Conservation (phyloP, 2,797 vertebrate species). For the Cuculus canorus region DNA sequence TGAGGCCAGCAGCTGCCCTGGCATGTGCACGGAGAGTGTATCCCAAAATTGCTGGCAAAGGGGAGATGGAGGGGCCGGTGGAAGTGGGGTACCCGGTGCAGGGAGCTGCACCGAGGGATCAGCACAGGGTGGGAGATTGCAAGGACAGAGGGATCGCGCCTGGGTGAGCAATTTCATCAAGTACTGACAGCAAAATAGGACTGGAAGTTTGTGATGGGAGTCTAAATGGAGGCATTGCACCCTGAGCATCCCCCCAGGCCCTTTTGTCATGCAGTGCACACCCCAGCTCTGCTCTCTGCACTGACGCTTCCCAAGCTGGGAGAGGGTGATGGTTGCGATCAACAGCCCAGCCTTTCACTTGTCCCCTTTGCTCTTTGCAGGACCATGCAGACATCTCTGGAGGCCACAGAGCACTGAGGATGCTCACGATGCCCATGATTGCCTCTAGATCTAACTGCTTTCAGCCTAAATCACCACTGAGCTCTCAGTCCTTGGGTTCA, state of each 20-base stretch:
- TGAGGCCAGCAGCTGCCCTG: not conserved
- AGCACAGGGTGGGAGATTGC: accelerated
- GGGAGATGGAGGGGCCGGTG: not conserved
- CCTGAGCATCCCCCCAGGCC: not conserved
- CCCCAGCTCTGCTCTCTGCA: not conserved
- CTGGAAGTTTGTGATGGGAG: not conserved
- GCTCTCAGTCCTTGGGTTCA: not conserved
- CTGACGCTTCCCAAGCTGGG: accelerated
- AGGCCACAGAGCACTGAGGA: not conserved
- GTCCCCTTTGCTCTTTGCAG: not conserved
- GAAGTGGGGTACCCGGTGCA: accelerated
- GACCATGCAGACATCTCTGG: not conserved
- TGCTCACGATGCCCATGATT: not conserved
- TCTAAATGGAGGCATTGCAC: accelerated
- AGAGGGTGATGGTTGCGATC: accelerated
- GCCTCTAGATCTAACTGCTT: not conserved
- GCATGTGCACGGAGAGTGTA: accelerated
- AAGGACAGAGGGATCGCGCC: accelerated
- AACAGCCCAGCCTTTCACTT: not conserved
- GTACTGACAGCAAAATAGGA: not conserved
- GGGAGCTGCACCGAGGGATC: accelerated
- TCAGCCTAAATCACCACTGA: not conserved
- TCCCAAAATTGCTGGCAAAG: not conserved
- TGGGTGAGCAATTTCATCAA: not conserved
- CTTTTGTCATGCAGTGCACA: not conserved